Evolutionary conservation across 2,797 vertebrate species (phyloP), one percentile per base, ranked within the genome.

Genomic region (Vespertilio murinus): DNA sequence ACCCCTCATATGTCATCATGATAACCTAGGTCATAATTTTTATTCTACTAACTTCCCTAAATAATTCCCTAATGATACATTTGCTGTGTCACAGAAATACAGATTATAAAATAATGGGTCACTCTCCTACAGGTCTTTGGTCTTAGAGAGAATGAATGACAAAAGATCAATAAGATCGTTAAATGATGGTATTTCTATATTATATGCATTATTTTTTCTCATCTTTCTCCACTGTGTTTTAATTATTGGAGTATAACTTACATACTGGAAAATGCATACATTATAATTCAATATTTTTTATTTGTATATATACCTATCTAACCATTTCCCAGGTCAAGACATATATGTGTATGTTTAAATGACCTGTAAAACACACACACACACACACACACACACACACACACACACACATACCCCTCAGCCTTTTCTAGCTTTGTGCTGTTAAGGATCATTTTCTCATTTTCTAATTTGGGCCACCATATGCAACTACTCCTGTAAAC

Each of bases 61-160:
- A 17, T 91, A 40, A 59, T 71, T 45, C 14, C 12, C 93, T 75
- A 61, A 18, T 87, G 52, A 75, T 89, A 4, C 47, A 56, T 90
- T 92, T 88, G 45, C 40, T 91, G 5, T 91, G 25, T 61, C 64
- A 86, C 30, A 65, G 45, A 96, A 52, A 79, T 73, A 89, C 17
- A 80, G 64, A 83, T 64, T 78, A 30, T 82, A 40, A 28, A 47
- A 42, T 73, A 42, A 80, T 67, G 30, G 33, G 23, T 25, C 54
- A 69, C 3, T 90, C 25, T 74, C 14, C 35, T 45, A 65, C 20
- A 80, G 25, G 28, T 93, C 28, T 59, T 89, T 49, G 78, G 20
- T 89, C 23, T 54, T 91, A 52, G 78, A 85, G 18, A 54, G 33
- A 84, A 38, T 56, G 30, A 87, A 65, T 93, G 14, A 82, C 56